Conservation (phyloP, 2,113 vertebrate genomes). For the Cyanoliseus patagonus region DNA sequence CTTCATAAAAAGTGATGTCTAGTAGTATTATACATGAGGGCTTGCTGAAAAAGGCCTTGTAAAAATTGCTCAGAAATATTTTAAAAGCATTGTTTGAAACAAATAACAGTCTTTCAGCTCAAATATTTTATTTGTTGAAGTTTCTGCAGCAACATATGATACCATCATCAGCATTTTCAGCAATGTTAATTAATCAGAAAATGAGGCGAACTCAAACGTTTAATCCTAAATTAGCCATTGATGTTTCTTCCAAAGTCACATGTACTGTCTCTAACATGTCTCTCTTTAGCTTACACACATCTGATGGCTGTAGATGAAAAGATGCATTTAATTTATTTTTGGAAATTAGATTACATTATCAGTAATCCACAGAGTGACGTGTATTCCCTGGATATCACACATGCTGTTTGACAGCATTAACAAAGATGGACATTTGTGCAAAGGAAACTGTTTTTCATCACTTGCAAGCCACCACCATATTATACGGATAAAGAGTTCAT, state of each 20-base stretch:
- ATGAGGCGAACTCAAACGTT: not conserved
- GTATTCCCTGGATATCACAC: slow-evolving; percentile 35
- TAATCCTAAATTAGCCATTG: not conserved
- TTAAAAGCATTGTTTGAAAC: not conserved
- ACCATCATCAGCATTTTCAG: not conserved
- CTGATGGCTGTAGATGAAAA: slow-evolving; percentile 23
- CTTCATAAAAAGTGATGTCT: not conserved
- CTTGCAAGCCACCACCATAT: slow-evolving; percentile 43
- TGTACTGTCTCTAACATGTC: not conserved
- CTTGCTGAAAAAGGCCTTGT: not conserved
- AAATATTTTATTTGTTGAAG: not conserved
- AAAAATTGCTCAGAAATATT: not conserved
- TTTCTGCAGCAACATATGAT: not conserved
- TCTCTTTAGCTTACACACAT: not conserved
- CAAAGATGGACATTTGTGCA: slow-evolving; percentile 32
- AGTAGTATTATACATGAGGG: not conserved
- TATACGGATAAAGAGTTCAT: slow-evolving; percentile 44
- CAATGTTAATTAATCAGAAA: not conserved
- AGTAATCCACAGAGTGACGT: not conserved
- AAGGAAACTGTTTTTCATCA: slow-evolving; percentile 68
- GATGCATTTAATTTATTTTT: slow-evolving; percentile 56
- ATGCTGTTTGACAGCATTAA: slow-evolving; percentile 19
- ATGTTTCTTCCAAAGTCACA: not conserved
- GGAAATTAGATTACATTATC: slow-evolving; percentile 56
- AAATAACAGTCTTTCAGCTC: not conserved